phyloP scores from a whole-genome alignment of 2,888 invertebrate species.

The Scrobipalpa costella region DNA sequence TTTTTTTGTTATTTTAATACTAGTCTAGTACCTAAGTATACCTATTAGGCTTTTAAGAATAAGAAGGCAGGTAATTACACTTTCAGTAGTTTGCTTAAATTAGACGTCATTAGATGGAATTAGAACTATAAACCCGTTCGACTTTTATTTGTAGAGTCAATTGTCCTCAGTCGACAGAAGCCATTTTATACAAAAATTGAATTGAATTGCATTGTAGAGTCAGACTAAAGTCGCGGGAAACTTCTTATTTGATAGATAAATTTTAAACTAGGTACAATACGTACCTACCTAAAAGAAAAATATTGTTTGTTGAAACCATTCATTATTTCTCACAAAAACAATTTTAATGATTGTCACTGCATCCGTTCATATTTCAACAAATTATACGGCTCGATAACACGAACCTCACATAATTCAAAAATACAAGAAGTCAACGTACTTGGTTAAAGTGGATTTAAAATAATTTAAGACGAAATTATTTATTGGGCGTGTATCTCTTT shows the following conservation, averaged over 20 bases:
- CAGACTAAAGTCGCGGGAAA: no score
- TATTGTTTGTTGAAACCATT: background rate
- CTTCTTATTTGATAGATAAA: no score
- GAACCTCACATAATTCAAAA: conserved; percentile 65
- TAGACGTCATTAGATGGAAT: no score
- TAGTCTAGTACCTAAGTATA: no score
- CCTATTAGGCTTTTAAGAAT: no score
- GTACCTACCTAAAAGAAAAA: background rate
- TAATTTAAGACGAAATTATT: conserved; percentile 74
- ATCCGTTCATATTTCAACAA: conserved; percentile 54
- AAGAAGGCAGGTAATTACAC: no score
- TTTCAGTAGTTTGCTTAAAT: no score
- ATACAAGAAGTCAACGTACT: conserved; percentile 78
- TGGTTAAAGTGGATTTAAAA: conserved; percentile 75
- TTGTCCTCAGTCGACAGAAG: no score
- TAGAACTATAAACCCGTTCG: no score
- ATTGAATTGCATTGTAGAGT: no score
- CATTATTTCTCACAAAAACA: conserved; percentile 30
- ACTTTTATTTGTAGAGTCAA: no score
- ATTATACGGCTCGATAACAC: conserved; percentile 55
- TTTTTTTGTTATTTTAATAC: background rate
- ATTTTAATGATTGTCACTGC: conserved; percentile 33
- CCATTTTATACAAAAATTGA: no score
- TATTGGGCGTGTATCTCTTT: conserved; percentile 63
- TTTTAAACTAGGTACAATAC: background rate